Evolutionary conservation across 2,113 vertebrate genomes (phyloP).

Genomic region (Carettochelys insculpta): DNA sequence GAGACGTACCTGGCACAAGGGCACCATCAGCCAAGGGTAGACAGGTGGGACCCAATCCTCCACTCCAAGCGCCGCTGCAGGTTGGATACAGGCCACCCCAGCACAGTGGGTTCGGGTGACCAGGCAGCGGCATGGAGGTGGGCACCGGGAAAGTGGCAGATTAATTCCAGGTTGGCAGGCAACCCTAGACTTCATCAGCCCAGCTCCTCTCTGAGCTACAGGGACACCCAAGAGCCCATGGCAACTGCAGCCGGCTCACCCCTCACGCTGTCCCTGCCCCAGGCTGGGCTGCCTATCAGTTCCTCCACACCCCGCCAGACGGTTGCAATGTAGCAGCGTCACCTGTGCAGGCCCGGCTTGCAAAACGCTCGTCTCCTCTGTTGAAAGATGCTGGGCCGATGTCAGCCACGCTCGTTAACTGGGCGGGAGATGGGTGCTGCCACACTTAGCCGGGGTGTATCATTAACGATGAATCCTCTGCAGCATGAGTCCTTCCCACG

Average conservation of each 20-base stretch:
- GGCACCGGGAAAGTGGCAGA: not conserved
- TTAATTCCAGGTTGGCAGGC: not conserved
- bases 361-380: not conserved
- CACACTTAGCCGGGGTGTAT: not conserved
- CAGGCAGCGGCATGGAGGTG: not conserved
- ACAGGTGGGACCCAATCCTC: not conserved
- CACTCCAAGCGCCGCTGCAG: not conserved
- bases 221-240: not conserved
- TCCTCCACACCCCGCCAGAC: not conserved
- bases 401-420: not conserved
- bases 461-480: not conserved
- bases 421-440: not conserved
- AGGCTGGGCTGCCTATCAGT: not conserved
- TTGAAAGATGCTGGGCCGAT: not conserved
- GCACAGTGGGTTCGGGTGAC: fast-evolving
- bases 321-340: not conserved
- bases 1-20: not conserved
- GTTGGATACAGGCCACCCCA: not conserved
- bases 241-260: not conserved
- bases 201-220: fast-evolving
- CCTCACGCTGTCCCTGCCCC: not conserved
- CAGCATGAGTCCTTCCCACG: not conserved
- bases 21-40: not conserved
- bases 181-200: not conserved
- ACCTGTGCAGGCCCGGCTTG: not conserved